Evolutionary conservation across 2,888 invertebrate genomes (phyloP).

Genomic region (Caenorhabditis sinica): DNA sequence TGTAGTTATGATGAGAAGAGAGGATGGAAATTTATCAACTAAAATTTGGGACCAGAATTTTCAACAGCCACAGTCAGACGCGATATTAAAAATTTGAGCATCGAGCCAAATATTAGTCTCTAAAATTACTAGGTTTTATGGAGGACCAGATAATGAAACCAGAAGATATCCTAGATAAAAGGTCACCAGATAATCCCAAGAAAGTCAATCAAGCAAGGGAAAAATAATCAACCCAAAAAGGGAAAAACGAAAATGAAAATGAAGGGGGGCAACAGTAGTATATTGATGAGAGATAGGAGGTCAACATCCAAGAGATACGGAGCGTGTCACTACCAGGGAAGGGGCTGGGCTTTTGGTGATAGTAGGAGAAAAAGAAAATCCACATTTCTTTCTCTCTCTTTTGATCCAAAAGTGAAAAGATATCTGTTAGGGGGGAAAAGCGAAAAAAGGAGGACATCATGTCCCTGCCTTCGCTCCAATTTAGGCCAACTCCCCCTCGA

Average conservation of each 20-base stretch:
- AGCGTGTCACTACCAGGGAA: conserved; percentile 53
- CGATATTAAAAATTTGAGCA: too few species aligned
- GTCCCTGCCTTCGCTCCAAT: conserved; percentile 22
- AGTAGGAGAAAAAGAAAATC: conserved; percentile 23
- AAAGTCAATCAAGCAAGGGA: neutral
- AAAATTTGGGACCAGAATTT: too few species aligned
- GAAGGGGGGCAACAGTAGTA: conserved; percentile 20
- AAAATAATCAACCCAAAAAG: conserved; percentile 8
- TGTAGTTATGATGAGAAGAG: too few species aligned
- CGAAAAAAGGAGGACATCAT: conserved; percentile 58
- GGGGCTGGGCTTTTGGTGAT: conserved; percentile 33
- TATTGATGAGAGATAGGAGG: conserved; percentile 16
- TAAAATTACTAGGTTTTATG: too few species aligned
- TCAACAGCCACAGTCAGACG: too few species aligned
- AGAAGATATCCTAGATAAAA: neutral
- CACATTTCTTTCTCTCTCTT: neutral
- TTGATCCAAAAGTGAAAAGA: conserved; percentile 54
- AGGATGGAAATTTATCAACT: too few species aligned
- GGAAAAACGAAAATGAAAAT: conserved; percentile 5
- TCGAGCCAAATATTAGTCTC: too few species aligned
- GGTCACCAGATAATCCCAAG: neutral
- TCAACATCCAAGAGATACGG: conserved; percentile 49
- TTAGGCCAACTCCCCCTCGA: conserved; percentile 49
- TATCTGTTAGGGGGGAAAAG: conserved; percentile 12
- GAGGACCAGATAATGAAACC: too few species aligned